Conservation (phyloP, 1,140 invertebrate species). For the Lerema accius region DNA sequence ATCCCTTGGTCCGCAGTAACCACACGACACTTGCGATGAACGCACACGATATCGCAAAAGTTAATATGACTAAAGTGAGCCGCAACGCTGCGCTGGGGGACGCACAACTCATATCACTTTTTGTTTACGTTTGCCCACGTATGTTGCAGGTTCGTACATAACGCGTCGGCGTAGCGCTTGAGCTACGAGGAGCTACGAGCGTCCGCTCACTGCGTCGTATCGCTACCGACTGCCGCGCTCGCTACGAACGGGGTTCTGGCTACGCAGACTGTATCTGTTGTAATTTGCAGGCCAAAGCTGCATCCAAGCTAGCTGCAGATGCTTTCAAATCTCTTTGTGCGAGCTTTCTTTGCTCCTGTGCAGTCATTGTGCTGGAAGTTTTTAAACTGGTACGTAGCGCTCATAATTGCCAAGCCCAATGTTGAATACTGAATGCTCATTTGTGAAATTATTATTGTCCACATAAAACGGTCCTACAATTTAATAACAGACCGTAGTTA, state of each 20-base stretch:
- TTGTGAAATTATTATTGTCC: conserved; percentile 21
- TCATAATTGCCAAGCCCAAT: conserved; percentile 18
- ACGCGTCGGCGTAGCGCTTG: conserved; percentile 60
- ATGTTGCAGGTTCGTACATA: conserved; percentile 67
- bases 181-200: conserved; percentile 60
- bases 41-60: conserved; percentile 70
- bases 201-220: conserved; percentile 55
- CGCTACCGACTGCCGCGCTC: conserved; percentile 67
- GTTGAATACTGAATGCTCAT: conserved; percentile 25
- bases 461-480: conserved; percentile 23
- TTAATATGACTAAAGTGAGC: conserved; percentile 73
- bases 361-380: conserved; percentile 61
- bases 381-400: conserved; percentile 43
- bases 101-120: conserved; percentile 81
- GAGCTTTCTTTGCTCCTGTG: conserved; percentile 66
- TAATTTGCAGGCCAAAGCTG: conserved; percentile 74
- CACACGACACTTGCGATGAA: conserved; percentile 77
- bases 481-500: conserved; percentile 25
- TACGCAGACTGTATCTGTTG: conserved; percentile 68
- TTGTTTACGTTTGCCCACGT: conserved; percentile 74
- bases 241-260: conserved; percentile 47
- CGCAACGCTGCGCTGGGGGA: conserved; percentile 67
- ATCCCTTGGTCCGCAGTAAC: conserved; percentile 65
- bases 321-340: conserved; percentile 74
- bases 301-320: conserved; percentile 70